These are phyloP conservation scores for Cloeon dipterum DNA, from an alignment of 2,888 invertebrate genomes.

Conservation along the genomic window DNA sequence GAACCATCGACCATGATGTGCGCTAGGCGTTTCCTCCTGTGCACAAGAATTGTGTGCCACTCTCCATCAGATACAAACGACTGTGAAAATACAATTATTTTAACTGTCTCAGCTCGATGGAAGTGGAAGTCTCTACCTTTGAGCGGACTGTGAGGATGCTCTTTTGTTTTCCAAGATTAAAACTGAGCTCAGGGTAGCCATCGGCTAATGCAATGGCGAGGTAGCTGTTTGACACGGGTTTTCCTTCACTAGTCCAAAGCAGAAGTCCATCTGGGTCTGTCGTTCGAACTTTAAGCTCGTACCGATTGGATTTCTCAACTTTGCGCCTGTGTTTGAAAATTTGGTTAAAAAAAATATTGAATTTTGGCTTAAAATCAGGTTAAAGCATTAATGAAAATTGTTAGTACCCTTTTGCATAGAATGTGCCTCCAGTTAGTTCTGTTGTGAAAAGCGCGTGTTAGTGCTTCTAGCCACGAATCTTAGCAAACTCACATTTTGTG, in stretches of 20 bases:
- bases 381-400: too few relatives aligned
- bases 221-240: conserved; percentile 41
- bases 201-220: conserved; percentile 44
- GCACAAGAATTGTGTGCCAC: conserved; percentile 52
- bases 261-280: conserved; percentile 41
- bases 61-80: conserved; percentile 44
- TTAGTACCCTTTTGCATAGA: neutral
- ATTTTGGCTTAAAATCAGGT: too few relatives aligned
- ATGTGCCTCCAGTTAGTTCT: neutral
- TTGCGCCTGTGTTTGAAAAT: conserved; percentile 27
- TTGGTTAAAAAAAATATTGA: too few relatives aligned
- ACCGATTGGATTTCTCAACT: conserved; percentile 43
- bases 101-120: neutral
- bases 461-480: too few relatives aligned
- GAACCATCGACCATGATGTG: conserved; percentile 46
- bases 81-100: conserved; percentile 11
- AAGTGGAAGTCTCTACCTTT: conserved; percentile 11
- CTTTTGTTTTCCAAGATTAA: conserved; percentile 32
- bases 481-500: conserved; percentile 48
- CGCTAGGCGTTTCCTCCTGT: conserved; percentile 42
- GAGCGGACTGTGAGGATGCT: conserved; percentile 22
- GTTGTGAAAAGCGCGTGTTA: neutral
- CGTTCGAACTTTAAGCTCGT: conserved; percentile 48
- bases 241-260: conserved; percentile 46
- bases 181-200: conserved; percentile 48